Base-by-base conservation (phyloP, 2,113 vertebrate species). In the Lepisosteus osseus region DNA sequence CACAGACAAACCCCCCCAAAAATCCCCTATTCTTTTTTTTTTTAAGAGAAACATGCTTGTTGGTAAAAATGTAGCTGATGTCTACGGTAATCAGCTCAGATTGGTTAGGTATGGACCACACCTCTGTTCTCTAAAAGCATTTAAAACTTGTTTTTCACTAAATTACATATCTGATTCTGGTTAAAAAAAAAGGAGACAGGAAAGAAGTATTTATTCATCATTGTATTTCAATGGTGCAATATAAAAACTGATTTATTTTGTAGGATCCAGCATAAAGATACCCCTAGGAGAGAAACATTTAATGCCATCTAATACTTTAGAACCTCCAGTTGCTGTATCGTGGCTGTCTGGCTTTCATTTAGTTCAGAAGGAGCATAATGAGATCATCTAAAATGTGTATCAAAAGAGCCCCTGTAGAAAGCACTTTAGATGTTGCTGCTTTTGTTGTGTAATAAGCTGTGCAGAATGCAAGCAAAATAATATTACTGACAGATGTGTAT, bases 401-500 rank as follows among this genome's bases (percentile, higher is more conserved):
- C n/a, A 59, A 70, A 61, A 13, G 40, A 44, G 41, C 51, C 14
- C 11, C 4, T 56, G n/a, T 69, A 56, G 68, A 74, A 29, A 69
- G 73, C 67, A 70, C 67, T 74, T 69, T 74, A 70, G 62, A 70
- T 56, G 67, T 59, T 40, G 61, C 67, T 59, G 54, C 61, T 70
- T 64, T 70, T 64, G 41, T 65, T 65, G 65, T 74, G 14, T 69
- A 41, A 64, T 65, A 70, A 64, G 61, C 61, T 40, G 56, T 65
- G 67, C 67, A 14, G 68, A 70, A 65, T 47, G 62, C 47, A 70
- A 74, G 43, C 42, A 17, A 64, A 74, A 65, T 2, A 40, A 56
- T 68, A 51, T 9, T 64, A 69, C 55, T 55, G 54, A 74, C 59
- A 68, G 68, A 70, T 63, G 67, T 74, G 73, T 65, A 70, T 74